Evolutionary conservation across 2,797 vertebrate species (phyloP).

Genomic region (Salmo trutta): DNA sequence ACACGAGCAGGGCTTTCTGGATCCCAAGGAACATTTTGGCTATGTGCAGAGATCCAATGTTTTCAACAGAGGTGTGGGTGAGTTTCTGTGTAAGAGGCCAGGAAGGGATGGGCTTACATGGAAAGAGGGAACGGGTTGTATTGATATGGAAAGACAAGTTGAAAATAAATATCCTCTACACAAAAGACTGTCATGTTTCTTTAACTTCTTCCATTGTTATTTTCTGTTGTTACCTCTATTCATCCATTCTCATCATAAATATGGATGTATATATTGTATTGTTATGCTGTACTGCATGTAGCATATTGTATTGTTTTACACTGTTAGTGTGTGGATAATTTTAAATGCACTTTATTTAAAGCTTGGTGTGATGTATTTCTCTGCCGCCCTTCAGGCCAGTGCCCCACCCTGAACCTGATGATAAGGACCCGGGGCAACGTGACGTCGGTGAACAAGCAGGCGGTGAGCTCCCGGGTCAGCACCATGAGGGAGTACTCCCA

Average conservation of each 20-base stretch:
- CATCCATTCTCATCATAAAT: no score
- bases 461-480: constrained; percentile 78
- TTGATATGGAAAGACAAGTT: not conserved
- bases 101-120: not conserved
- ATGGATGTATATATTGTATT: not conserved
- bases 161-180: no score
- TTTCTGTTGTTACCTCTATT: no score
- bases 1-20: constrained; percentile 35
- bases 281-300: not conserved
- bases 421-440: constrained; percentile 78
- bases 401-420: constrained; percentile 63
- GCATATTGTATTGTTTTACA: not conserved
- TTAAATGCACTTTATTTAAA: not conserved
- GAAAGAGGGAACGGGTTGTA: not conserved
- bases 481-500: constrained; percentile 68
- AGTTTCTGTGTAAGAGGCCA: not conserved
- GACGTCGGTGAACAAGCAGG: constrained; percentile 61
- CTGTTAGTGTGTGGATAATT: not conserved
- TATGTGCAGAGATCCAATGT: constrained; percentile 70
- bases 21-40: constrained; percentile 61
- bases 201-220: no score
- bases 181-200: no score
- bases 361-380: not conserved
- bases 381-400: constrained; percentile 58
- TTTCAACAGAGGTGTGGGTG: constrained; percentile 33